Conservation (phyloP, 2,888 invertebrate genomes). For the Lasiommata megera region DNA sequence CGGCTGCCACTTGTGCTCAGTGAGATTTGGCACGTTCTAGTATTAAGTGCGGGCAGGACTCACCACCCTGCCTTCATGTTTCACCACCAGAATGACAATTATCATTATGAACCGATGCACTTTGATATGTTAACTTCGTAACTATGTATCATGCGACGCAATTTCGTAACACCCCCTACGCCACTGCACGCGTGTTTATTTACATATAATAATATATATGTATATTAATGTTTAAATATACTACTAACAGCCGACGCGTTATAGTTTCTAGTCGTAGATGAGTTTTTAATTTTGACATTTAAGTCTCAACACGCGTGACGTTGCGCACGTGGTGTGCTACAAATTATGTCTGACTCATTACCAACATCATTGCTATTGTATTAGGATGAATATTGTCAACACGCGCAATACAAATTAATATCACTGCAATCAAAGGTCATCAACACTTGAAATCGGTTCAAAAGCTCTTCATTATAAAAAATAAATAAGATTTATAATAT, state of each 20-base stretch:
- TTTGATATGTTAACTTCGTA: slow-evolving; percentile 51
- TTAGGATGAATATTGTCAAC: slow-evolving; percentile 39
- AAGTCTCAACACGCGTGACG: no score
- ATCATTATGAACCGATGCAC: slow-evolving; percentile 24
- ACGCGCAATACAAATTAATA: slow-evolving; percentile 31
- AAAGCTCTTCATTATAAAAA: slow-evolving; percentile 45
- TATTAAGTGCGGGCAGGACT: background rate
- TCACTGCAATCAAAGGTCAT: background rate
- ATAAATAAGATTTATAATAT: slow-evolving; percentile 46
- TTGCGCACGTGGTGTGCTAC: background rate
- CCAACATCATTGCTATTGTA: slow-evolving; percentile 13
- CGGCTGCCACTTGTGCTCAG: slow-evolving; percentile 48
- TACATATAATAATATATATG: no score
- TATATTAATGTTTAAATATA: no score
- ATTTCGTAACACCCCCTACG: no score
- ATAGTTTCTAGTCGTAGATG: no score
- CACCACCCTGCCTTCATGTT: background rate
- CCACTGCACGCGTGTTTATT: no score
- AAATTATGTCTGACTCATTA: background rate
- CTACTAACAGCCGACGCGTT: no score
- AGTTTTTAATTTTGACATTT: no score
- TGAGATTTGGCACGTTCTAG: slow-evolving; percentile 59
- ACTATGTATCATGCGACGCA: slow-evolving; percentile 13
- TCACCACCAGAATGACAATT: slow-evolving; percentile 3
- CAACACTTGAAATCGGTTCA: slow-evolving; percentile 14